These are phyloP conservation scores for Lynx canadensis DNA, from an alignment of 2,113 vertebrate species.

Conservation along the genomic window DNA sequence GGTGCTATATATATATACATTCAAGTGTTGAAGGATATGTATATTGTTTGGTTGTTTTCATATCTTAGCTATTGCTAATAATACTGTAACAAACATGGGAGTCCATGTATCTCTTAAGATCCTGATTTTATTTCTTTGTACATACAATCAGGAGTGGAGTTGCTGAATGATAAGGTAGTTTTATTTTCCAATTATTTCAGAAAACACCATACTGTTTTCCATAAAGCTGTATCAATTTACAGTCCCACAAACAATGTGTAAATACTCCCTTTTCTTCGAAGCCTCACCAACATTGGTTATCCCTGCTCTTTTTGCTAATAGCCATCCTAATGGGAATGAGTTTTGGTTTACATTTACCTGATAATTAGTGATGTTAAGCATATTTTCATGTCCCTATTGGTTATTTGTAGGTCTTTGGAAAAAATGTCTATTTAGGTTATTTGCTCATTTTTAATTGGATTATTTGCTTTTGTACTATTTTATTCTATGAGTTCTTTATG, in stretches of 20 bases:
- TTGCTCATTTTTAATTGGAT: background rate
- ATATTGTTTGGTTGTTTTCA: background rate
- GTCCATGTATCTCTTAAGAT: background rate
- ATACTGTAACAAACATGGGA: background rate
- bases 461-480: background rate
- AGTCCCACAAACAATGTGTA: background rate
- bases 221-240: background rate
- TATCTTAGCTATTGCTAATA: background rate
- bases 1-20: background rate
- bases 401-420: background rate
- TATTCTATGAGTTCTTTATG: background rate
- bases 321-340: background rate
- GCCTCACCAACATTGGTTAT: background rate
- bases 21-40: background rate
- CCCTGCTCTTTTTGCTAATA: background rate
- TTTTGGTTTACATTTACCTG: background rate
- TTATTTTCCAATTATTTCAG: background rate
- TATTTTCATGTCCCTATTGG: background rate
- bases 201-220: background rate
- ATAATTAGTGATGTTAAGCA: background rate
- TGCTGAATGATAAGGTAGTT: background rate
- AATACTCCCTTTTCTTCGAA: background rate
- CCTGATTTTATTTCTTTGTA: background rate
- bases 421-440: background rate
- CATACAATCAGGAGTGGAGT: background rate